Evolutionary conservation across 2,888 invertebrate species (phyloP).

Genomic region (Lepidochrysops patricia): DNA sequence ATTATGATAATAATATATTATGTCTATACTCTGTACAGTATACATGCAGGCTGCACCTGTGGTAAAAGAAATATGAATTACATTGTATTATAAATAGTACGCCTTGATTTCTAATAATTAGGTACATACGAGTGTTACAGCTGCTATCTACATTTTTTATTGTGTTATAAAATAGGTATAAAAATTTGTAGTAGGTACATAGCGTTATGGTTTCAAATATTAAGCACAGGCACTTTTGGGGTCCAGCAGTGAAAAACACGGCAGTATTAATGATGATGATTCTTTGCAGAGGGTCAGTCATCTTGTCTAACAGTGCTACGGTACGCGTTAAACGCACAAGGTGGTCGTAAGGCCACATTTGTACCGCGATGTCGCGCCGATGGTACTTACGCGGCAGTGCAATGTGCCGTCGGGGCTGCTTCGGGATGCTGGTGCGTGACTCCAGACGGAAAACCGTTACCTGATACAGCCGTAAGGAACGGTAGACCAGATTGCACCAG

Average conservation of each 20-base stretch:
- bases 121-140: too few relatives aligned
- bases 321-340: slow-evolving; percentile 53
- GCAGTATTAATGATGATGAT: not conserved
- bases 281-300: slow-evolving; percentile 51
- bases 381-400: slow-evolving; percentile 88
- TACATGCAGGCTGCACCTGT: too few relatives aligned
- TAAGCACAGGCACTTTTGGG: not conserved
- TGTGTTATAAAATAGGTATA: too few relatives aligned
- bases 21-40: not conserved
- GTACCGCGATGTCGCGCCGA: slow-evolving; percentile 87
- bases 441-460: slow-evolving; percentile 85
- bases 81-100: too few relatives aligned
- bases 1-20: too few relatives aligned
- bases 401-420: slow-evolving; percentile 86
- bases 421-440: slow-evolving; percentile 95
- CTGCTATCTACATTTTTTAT: too few relatives aligned
- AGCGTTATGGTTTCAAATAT: not conserved
- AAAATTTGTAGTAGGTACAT: not conserved
- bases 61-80: too few relatives aligned
- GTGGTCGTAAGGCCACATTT: slow-evolving; percentile 72
- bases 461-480: slow-evolving; percentile 83
- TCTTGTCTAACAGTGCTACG: slow-evolving; percentile 65
- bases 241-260: not conserved
- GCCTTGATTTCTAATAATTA: too few relatives aligned
- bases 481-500: slow-evolving; percentile 80